These are phyloP conservation scores for Oncorhynchus kisutch DNA, from an alignment of 2,113 vertebrate species.

Conservation along the genomic window DNA sequence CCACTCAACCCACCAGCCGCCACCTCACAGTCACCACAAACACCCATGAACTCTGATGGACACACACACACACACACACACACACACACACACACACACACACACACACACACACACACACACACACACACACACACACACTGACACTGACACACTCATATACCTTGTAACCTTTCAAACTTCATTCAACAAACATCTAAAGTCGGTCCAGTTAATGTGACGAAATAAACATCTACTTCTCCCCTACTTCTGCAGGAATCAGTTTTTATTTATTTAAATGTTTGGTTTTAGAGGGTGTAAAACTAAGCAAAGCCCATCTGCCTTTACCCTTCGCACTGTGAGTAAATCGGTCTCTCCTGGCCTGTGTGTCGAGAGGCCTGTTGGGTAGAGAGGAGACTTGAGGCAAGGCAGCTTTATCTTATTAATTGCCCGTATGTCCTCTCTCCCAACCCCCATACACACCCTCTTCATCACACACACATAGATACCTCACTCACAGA, in stretches of 20 bases:
- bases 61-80: background rate
- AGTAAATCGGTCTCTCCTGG: background rate
- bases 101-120: background rate
- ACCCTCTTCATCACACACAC: background rate
- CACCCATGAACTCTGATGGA: background rate
- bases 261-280: too few relatives aligned
- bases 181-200: background rate
- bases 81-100: background rate
- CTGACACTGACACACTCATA: background rate
- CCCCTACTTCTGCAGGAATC: too few relatives aligned
- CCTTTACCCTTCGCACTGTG: background rate
- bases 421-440: background rate
- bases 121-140: background rate
- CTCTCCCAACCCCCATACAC: background rate
- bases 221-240: background rate
- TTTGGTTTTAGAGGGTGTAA: background rate
- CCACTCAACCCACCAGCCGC: constrained; percentile 1
- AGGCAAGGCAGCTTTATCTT: background rate
- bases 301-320: background rate
- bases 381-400: background rate
- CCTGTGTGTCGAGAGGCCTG: background rate
- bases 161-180: background rate
- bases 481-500: background rate
- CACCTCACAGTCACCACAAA: constrained; percentile 2
- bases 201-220: background rate